These are phyloP conservation scores for Muscicapa comitata DNA, from an alignment of 2,797 vertebrate species.

Conservation along the genomic window DNA sequence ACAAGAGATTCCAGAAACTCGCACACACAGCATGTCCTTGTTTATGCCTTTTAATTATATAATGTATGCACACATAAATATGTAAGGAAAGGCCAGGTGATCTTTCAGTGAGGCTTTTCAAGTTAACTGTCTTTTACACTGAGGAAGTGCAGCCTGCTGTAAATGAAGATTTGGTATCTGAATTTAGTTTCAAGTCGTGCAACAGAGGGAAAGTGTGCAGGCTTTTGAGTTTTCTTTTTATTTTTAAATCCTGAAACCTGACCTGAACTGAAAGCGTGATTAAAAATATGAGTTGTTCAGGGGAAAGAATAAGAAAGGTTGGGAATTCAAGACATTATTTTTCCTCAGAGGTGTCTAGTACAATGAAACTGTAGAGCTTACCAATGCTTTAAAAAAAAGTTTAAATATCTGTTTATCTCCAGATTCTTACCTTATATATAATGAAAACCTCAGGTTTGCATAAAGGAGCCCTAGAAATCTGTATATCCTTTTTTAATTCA, in stretches of 20 bases:
- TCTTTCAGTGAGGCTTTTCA: background rate
- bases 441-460: background rate
- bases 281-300: background rate
- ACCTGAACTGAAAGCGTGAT: background rate
- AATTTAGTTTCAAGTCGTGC: background rate
- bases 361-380: background rate
- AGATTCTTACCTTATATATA: background rate
- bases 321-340: background rate
- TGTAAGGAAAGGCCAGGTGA: background rate
- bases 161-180: background rate
- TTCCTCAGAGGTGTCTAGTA: background rate
- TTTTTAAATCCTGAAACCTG: constrained; percentile 8
- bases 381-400: background rate
- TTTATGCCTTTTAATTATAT: constrained; percentile 24
- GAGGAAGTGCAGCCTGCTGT: background rate
- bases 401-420: background rate
- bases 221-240: background rate
- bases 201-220: background rate
- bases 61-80: constrained; percentile 30
- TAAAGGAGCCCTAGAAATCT: background rate
- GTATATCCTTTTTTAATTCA: background rate
- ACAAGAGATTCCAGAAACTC: constrained; percentile 51
- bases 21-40: constrained; percentile 31
- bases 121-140: background rate
- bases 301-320: background rate